Evolutionary conservation across 2,113 vertebrate species (phyloP), one percentile per base, ranked within the genome.

Genomic region (Megaleporinus macrocephalus): DNA sequence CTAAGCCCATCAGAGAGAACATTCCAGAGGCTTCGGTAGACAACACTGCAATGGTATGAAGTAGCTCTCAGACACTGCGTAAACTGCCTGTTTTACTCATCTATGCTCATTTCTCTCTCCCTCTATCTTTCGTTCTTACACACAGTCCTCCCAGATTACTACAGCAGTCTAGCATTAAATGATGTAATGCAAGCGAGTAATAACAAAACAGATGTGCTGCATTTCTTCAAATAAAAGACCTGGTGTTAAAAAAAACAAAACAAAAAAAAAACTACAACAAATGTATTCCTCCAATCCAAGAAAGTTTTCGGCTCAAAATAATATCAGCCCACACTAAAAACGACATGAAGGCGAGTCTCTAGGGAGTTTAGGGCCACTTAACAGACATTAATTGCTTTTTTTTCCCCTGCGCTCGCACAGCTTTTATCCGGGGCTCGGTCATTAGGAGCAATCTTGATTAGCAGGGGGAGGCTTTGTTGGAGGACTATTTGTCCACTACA

Each of bases 1-100:
- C 86, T 83, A 70, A 89, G 79, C 57, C 68, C 83, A 80, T 68
- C 83, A 83, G 71, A 77, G 75, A 85, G 80, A 87, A 87, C 78
- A 89, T 90, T 88, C 84, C 86, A 87, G 88, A 88, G 74, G 82
- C 82, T 81, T 79, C 47, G n/a, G 71, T 65, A 76, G 79, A 82
- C 76, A 53, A 59, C 86, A 75, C 61, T 27, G 57, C 80, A 20
- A 70, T 7, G 5, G 30, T 29, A 69, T 61, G 72, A 76, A 82
- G n/a, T n/a, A 68, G 74, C 49, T 59, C 36, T 53, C 57, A 75
- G 78, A 73, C 70, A 57, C 53, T 73, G 33, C 33, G 29, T 65
- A 80, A 73, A 44, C 80, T 53, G 29, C 27, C 77, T 79, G 63
- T 33, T 47, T 16, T 79, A n/a, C 69, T 69, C 83, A 79, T 44